These are phyloP conservation scores for Ovibos moschatus DNA, from an alignment of 2,113 vertebrate species.

Conservation along the genomic window DNA sequence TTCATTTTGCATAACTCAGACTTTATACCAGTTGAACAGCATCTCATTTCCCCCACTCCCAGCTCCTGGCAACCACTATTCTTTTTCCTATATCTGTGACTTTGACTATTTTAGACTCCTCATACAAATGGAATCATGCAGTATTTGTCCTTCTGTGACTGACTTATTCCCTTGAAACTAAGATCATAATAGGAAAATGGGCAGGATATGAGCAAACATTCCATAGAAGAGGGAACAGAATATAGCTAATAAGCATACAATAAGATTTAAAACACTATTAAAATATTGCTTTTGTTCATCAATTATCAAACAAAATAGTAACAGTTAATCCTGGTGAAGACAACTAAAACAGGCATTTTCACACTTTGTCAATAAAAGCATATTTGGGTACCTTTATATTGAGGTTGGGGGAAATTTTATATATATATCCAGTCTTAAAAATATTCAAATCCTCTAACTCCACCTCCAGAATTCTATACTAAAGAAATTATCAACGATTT, in stretches of 20 bases:
- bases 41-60: neutral
- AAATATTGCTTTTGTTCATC: neutral
- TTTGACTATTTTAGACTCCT: neutral
- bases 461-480: neutral
- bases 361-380: neutral
- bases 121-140: neutral
- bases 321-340: neutral
- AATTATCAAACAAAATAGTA: neutral
- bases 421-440: neutral
- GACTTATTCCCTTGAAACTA: neutral
- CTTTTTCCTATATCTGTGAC: neutral
- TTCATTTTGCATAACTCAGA: neutral
- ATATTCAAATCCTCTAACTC: neutral
- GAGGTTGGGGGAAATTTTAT: neutral
- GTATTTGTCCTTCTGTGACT: neutral
- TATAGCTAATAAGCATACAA: neutral
- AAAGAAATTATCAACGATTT: neutral
- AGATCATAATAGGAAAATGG: neutral
- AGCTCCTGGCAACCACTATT: neutral
- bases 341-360: neutral
- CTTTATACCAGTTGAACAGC: neutral
- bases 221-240: neutral
- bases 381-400: neutral
- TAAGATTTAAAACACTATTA: neutral
- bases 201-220: neutral